Percentiles rank a stretch among this genome's conserved stretches.
These are phyloP conservation scores for Maniola hyperantus DNA, from an alignment of 2,888 invertebrate genomes.

Conservation along the genomic window DNA sequence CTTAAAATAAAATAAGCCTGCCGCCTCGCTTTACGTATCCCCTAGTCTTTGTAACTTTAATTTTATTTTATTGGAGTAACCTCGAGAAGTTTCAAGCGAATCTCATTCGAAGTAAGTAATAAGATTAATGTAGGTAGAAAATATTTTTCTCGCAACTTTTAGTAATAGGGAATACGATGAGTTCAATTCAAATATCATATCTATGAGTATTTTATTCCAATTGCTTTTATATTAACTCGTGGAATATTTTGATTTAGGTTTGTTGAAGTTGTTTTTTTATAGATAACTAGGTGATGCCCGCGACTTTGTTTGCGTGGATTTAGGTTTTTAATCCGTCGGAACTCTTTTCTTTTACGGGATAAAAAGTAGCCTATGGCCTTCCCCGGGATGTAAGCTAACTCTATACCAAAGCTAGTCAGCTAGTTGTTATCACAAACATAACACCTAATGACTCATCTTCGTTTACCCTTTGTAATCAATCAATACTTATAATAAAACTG, in stretches of 20 bases:
- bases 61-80: constrained; percentile 29
- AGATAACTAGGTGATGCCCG: no score
- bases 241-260: background rate
- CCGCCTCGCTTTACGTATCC: background rate
- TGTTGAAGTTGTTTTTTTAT: no score
- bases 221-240: background rate
- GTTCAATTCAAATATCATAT: background rate
- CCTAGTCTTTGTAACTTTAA: constrained; percentile 27
- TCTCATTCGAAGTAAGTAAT: constrained; percentile 15
- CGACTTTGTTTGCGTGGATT: no score
- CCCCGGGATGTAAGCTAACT: no score
- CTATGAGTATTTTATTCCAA: background rate
- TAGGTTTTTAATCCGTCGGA: no score
- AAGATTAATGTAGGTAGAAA: constrained; percentile 8
- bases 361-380: no score
- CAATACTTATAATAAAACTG: no score
- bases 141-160: constrained; percentile 12
- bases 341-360: no score
- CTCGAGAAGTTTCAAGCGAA: constrained; percentile 18
- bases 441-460: background rate
- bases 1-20: background rate
- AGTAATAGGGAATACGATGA: constrained; percentile 3
- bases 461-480: background rate
- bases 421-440: background rate
- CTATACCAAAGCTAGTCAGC: no score